Evolutionary conservation across 1,140 invertebrate genomes (phyloP).

Genomic region (Lepidurus packardi): DNA sequence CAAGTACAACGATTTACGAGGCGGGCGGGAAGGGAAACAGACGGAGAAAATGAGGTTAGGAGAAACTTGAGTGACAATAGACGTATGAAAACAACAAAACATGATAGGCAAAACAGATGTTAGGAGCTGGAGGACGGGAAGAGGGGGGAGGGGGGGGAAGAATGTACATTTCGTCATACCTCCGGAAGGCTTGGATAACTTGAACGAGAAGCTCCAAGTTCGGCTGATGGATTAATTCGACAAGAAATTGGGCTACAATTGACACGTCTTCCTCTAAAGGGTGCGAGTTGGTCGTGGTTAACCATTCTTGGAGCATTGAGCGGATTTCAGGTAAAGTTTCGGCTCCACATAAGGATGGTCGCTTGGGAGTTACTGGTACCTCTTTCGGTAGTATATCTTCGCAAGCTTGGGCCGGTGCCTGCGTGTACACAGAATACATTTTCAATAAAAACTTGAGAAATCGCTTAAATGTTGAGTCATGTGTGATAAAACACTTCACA

Average conservation of each 20-base stretch:
- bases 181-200: neutral
- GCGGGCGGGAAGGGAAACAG: neutral
- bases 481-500: neutral
- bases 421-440: neutral
- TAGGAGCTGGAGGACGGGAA: neutral
- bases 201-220: conserved; percentile 4
- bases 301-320: neutral
- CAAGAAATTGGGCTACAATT: conserved; percentile 12
- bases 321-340: conserved; percentile 25
- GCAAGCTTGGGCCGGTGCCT: neutral
- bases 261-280: conserved; percentile 16
- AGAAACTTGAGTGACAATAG: neutral
- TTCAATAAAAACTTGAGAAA: neutral
- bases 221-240: neutral
- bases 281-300: neutral
- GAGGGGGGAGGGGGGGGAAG: neutral
- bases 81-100: neutral
- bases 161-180: neutral
- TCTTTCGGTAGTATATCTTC: neutral
- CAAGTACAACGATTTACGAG: neutral
- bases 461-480: neutral
- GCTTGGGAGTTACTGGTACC: neutral
- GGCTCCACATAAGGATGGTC: conserved; percentile 23
- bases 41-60: neutral
- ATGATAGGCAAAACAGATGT: neutral